Conservation (phyloP, 2,888 invertebrate genomes). For the Epistrophe eligans region DNA sequence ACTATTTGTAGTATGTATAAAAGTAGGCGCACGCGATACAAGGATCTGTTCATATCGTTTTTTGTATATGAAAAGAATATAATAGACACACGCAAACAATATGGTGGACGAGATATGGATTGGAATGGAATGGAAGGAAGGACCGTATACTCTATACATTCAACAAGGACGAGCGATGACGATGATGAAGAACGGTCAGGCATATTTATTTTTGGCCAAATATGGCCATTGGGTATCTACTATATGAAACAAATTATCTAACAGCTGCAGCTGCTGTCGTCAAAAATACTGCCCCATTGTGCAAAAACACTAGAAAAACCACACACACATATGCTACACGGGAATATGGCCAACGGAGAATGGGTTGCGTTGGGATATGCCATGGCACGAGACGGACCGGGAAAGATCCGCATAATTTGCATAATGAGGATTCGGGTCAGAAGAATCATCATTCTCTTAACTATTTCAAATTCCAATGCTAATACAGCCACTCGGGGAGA, state of each 20-base stretch:
- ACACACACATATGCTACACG: constrained; percentile 60
- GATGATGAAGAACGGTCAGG: neutral
- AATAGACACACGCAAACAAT: constrained; percentile 50
- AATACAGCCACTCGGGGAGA: constrained; percentile 55
- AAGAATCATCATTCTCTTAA: constrained; percentile 67
- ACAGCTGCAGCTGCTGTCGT: constrained; percentile 64
- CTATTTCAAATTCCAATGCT: constrained; percentile 69
- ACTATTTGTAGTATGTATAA: neutral
- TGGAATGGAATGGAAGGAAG: neutral
- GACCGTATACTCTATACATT: neutral
- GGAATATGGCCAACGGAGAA: neutral
- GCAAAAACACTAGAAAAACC: constrained; percentile 67
- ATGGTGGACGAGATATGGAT: neutral
- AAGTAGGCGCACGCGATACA: constrained; percentile 60
- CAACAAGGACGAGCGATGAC: neutral
- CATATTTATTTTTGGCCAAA: constrained; percentile 18
- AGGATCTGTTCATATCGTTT: constrained; percentile 13
- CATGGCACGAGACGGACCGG: neutral
- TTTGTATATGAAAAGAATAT: constrained; percentile 4
- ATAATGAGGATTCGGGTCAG: constrained; percentile 71
- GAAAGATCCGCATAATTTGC: constrained; percentile 71
- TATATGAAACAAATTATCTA: constrained; percentile 65
- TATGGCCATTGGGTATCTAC: constrained; percentile 50
- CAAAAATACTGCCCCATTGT: constrained; percentile 62
- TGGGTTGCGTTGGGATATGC: neutral